Conservation (phyloP, 2,797 vertebrate species). For the Ambastaia sidthimunki region DNA sequence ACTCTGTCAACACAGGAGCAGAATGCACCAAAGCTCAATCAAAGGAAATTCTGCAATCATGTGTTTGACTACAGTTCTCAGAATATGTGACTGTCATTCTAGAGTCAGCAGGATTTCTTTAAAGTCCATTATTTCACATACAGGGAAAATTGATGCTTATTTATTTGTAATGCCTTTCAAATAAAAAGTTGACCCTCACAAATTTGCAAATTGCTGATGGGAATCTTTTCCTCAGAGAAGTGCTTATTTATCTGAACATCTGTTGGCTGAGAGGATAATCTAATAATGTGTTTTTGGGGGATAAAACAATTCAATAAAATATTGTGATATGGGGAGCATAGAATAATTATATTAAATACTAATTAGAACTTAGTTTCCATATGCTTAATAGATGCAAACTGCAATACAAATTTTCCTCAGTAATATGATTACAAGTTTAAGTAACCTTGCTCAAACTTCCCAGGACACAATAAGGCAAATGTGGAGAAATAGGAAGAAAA, state of each 20-base stretch:
- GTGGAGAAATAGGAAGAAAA: background rate
- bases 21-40: background rate
- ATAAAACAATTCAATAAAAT: background rate
- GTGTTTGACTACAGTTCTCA: too few relatives aligned
- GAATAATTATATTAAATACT: background rate
- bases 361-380: background rate
- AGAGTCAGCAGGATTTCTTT: too few relatives aligned
- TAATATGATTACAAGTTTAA: background rate
- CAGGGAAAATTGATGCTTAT: too few relatives aligned
- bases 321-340: background rate
- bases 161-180: too few relatives aligned
- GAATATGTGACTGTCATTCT: too few relatives aligned
- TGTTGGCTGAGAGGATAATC: background rate
- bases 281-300: background rate
- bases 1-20: background rate
- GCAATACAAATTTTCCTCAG: background rate
- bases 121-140: too few relatives aligned
- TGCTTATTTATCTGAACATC: background rate
- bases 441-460: background rate
- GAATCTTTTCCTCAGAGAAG: background rate
- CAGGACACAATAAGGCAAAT: background rate
- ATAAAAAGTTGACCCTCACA: too few relatives aligned
- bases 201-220: too few relatives aligned
- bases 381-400: background rate
- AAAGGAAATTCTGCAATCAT: conserved; percentile 5